phyloP scores from a whole-genome alignment of 2,113 vertebrate genomes.

The Chamaea fasciata region DNA sequence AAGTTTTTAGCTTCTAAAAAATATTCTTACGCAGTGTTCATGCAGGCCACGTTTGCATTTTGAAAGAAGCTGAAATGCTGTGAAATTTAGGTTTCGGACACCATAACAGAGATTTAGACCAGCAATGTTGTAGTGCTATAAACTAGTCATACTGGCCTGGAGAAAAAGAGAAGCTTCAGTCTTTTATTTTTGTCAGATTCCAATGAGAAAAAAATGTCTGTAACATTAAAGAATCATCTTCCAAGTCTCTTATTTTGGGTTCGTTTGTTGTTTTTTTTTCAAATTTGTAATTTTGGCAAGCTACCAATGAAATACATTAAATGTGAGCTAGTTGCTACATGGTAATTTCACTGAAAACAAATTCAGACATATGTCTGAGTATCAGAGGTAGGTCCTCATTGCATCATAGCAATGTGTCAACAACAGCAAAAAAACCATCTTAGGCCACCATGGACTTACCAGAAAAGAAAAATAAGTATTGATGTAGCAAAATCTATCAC shows the following conservation, averaged over 20 bases:
- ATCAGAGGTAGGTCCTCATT: not conserved
- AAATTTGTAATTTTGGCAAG: not conserved
- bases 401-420: not conserved
- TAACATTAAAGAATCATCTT: not conserved
- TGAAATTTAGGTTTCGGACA: not conserved
- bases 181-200: not conserved
- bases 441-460: not conserved
- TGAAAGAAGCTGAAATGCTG: not conserved
- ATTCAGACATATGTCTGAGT: not conserved
- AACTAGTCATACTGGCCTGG: not conserved
- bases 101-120: not conserved
- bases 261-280: not conserved
- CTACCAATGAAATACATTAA: not conserved
- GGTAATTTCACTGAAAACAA: not conserved
- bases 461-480: not conserved
- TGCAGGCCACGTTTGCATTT: not conserved
- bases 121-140: not conserved
- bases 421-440: not conserved
- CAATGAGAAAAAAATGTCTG: not conserved
- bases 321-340: not conserved
- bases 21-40: not conserved
- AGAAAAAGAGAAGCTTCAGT: not conserved
- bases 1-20: not conserved
- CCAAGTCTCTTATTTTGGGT: fast-evolving
- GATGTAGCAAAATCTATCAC: not conserved